These are phyloP conservation scores for Brassicogethes aeneus DNA, from an alignment of 2,888 invertebrate genomes.

Conservation along the genomic window DNA sequence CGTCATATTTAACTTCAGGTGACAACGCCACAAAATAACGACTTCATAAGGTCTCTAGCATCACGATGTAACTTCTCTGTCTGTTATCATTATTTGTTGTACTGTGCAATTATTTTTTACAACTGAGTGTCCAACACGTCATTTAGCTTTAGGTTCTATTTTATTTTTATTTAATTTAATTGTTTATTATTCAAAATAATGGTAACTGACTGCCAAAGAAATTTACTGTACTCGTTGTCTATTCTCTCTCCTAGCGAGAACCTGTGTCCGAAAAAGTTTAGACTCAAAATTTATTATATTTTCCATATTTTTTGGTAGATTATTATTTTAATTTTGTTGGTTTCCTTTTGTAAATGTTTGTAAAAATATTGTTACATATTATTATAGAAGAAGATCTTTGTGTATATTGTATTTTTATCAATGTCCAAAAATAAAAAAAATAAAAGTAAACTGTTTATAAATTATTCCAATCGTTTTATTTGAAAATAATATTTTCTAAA, in stretches of 20 bases:
- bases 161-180: too few species aligned
- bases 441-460: slow-evolving; percentile 33
- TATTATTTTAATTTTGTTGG: neutral
- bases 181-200: neutral
- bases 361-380: slow-evolving; percentile 28
- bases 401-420: slow-evolving; percentile 33
- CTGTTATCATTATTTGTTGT: neutral
- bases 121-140: slow-evolving; percentile 1
- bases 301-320: neutral
- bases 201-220: neutral
- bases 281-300: neutral
- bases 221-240: slow-evolving; percentile 1
- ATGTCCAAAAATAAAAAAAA: slow-evolving; percentile 32
- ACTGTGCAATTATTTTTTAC: neutral
- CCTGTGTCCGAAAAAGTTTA: neutral
- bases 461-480: slow-evolving; percentile 16
- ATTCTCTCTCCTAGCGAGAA: too few species aligned
- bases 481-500: neutral
- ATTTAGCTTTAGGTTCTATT: neutral
- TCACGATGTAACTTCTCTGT: slow-evolving; percentile 1
- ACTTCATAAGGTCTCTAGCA: neutral
- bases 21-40: too few species aligned
- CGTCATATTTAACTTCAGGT: neutral
- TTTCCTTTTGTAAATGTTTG: slow-evolving; percentile 24
- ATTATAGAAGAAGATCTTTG: slow-evolving; percentile 27